Evolutionary conservation across 64 coral and sea anemone genomes (phyloP).

Genomic region (Astreopora myriophthalma): DNA sequence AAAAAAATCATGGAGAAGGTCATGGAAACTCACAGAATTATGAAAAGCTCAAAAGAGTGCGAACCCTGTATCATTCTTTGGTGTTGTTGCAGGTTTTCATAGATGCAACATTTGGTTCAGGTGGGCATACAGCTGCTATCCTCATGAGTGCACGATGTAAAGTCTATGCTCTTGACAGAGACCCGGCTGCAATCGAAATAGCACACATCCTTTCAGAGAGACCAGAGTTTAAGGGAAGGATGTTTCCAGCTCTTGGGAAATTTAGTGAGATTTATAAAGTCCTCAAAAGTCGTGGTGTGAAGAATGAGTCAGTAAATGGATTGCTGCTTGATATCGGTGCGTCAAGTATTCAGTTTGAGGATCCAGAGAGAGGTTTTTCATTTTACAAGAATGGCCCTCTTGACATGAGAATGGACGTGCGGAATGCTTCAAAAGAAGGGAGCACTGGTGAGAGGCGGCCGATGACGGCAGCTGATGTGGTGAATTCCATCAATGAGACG

Average conservation of each 20-base stretch:
- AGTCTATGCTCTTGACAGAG: slow-evolving; percentile 86
- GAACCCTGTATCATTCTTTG: not conserved
- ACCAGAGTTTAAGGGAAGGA: slow-evolving; percentile 76
- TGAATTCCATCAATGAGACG: slow-evolving; percentile 83
- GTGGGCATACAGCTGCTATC: slow-evolving; percentile 83
- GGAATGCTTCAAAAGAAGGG: not conserved
- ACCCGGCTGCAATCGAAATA: slow-evolving; percentile 81
- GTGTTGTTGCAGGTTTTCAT: slow-evolving; percentile 74
- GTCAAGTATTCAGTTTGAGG: slow-evolving; percentile 85
- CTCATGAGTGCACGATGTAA: slow-evolving; percentile 82
- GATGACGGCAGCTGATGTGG: slow-evolving; percentile 94
- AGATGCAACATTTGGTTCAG: slow-evolving; percentile 93
- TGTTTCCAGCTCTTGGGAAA: slow-evolving; percentile 75
- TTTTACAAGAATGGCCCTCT: slow-evolving; percentile 85
- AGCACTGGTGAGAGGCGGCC: slow-evolving; percentile 6
- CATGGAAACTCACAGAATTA: no score
- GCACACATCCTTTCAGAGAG: slow-evolving; percentile 77
- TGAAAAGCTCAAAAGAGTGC: no score
- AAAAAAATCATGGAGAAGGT: no score
- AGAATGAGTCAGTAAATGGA: slow-evolving; percentile 84
- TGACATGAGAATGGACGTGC: slow-evolving; percentile 88
- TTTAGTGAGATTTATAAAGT: slow-evolving; percentile 85
- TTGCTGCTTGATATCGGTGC: slow-evolving; percentile 86
- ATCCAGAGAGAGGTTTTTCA: slow-evolving; percentile 88
- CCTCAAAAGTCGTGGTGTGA: slow-evolving; percentile 44